Percentiles rank a stretch among this genome's conserved stretches.
Conservation (phyloP, 2,113 vertebrate species). For the Rhea americana region DNA sequence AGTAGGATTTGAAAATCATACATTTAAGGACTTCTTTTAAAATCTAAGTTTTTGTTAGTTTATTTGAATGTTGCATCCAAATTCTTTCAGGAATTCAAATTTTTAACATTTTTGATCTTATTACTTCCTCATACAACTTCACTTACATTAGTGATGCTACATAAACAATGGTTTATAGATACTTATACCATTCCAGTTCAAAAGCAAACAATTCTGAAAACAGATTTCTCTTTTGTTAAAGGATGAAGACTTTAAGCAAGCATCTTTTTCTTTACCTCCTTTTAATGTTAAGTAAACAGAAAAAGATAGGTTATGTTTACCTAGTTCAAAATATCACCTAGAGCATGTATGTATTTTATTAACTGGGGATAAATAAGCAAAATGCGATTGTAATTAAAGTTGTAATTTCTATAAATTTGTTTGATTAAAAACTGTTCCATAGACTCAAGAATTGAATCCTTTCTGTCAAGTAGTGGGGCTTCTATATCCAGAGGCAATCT, state of each 20-base stretch:
- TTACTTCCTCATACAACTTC: not conserved
- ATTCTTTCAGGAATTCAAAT: not conserved
- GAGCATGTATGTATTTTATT: not conserved
- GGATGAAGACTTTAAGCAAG: not conserved
- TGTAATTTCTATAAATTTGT: not conserved
- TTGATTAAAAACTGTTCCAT: constrained; percentile 40
- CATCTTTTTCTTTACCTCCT: not conserved
- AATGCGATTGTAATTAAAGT: not conserved
- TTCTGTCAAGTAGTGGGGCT: not conserved
- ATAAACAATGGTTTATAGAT: not conserved
- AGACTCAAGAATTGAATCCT: not conserved
- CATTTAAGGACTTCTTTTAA: not conserved
- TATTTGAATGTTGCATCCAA: not conserved
- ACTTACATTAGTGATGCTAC: not conserved
- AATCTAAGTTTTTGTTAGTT: not conserved
- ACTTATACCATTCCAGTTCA: not conserved
- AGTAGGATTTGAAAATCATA: not conserved
- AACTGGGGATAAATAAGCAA: not conserved
- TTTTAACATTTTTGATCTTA: not conserved
- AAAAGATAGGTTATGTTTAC: not conserved
- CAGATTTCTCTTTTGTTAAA: not conserved
- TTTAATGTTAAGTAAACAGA: not conserved
- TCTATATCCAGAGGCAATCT: not conserved
- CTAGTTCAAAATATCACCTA: not conserved
- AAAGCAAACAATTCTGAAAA: not conserved